Evolutionary conservation across 2,113 vertebrate genomes (phyloP).

Genomic region (Haplochromis burtoni): DNA sequence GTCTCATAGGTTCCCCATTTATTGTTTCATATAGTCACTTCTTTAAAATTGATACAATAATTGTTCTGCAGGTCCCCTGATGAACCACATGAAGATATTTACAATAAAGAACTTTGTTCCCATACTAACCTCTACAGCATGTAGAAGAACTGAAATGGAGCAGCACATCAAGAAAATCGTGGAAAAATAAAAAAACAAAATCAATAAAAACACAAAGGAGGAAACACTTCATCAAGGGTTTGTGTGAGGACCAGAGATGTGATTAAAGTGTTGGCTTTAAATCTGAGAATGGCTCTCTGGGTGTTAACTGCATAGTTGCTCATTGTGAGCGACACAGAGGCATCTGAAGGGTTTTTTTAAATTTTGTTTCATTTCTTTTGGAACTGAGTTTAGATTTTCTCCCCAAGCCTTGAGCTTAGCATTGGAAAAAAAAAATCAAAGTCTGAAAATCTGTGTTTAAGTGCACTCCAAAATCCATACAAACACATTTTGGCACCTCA

Average conservation of each 20-base stretch:
- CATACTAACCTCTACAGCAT: neutral
- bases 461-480: neutral
- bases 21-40: neutral
- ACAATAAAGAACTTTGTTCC: neutral
- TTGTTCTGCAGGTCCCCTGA: neutral
- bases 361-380: neutral
- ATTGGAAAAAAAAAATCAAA: neutral
- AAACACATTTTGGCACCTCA: neutral
- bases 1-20: neutral
- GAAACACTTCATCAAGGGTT: neutral
- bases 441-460: neutral
- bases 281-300: neutral
- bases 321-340: neutral
- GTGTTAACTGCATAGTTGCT: neutral
- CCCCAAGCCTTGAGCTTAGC: neutral
- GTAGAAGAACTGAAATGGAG: neutral
- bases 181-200: neutral
- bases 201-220: neutral
- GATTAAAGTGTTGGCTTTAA: neutral
- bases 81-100: neutral
- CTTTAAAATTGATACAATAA: neutral
- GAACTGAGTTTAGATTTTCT: neutral
- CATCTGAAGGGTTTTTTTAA: fast-evolving
- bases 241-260: neutral
- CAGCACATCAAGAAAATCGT: neutral